phyloP scores from a whole-genome alignment of 2,888 invertebrate species.

The Bedellia somnulentella region DNA sequence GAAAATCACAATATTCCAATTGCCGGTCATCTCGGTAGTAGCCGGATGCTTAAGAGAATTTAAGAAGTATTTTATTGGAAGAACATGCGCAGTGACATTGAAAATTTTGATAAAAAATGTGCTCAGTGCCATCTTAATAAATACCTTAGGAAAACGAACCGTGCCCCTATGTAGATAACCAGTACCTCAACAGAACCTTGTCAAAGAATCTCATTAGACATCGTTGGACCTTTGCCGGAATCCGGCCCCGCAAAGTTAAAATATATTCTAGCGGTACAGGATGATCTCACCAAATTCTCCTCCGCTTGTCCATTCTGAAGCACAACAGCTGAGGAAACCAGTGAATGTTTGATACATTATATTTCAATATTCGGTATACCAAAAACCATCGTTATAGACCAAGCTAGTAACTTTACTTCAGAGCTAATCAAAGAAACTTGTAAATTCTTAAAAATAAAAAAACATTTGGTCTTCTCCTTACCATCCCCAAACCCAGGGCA shows the following conservation, averaged over 20 bases:
- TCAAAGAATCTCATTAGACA: slow-evolving; percentile 6
- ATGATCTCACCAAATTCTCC: slow-evolving; percentile 11
- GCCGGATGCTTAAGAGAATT: not conserved
- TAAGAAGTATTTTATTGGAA: not conserved
- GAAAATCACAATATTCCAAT: not conserved
- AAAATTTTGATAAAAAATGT: slow-evolving; percentile 1
- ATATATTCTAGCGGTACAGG: slow-evolving; percentile 10
- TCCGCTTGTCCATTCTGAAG: slow-evolving; percentile 9
- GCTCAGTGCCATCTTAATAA: not conserved
- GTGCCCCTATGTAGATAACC: slow-evolving; percentile 4
- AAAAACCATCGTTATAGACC: slow-evolving; percentile 1
- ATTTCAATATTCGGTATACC: slow-evolving; percentile 4
- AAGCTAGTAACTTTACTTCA: slow-evolving; percentile 4
- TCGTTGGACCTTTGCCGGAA: slow-evolving; percentile 4
- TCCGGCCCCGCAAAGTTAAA: slow-evolving; percentile 8
- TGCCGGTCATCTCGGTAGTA: not conserved
- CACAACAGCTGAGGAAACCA: not conserved
- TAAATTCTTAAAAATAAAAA: slow-evolving; percentile 5
- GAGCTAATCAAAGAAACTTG: slow-evolving; percentile 5
- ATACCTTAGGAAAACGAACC: not conserved
- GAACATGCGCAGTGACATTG: not conserved
- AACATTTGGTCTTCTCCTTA: no score
- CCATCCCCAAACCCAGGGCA: slow-evolving; percentile 1
- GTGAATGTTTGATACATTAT: slow-evolving; percentile 1
- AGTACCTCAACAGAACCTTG: slow-evolving; percentile 7